Evolutionary conservation across 1,140 invertebrate genomes (phyloP), one percentile per base, ranked within the genome.

Genomic region (Leucophenga varia): DNA sequence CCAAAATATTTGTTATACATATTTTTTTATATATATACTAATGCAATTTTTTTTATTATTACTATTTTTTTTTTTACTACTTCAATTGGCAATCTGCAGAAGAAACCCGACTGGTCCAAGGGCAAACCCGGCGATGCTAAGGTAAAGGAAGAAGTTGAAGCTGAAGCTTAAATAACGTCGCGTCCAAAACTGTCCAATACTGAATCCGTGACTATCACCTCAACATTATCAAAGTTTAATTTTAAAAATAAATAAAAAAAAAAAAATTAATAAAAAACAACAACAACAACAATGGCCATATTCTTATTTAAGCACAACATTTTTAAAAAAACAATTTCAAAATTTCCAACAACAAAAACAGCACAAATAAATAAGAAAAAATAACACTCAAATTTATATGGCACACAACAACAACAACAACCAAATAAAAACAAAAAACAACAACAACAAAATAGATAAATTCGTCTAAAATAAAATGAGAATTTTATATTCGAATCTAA

Each of bases 101-200:
- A 91, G 83, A 91, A 91, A 80, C 88, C 89, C 64, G 89, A 91
- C 80, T 91, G 89, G 89, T 90, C 89, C 73, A 91, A 91, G 83
- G 89, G 89, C 79, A 83, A 83, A 70, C 80, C 81, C 76, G 87
- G 87, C 73, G 88, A 89, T 73, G 85, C 86, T 69, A 90, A 90
- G 88, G 88, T 90, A 89, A 89, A 90, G 80, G 88, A 88, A 77
- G 86, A 90, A 77, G 87, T 85, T 77, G 86, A 89, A 80, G 87
- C 85, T 86, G 88, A 85, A 88, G 78, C 78, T 64, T 73, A 75
- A 75, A 57, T 58, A 51, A 58, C 52, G n/a, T n/a, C 54, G 54
- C 61, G 52, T 56, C 63, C 63, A 67, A 34, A 61, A 64, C 56
- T 59, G 61, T 61, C 63, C 61, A 35, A 35, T 65, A 44, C 59